Evolutionary conservation across 1,140 invertebrate genomes (phyloP), one percentile per base, ranked within the genome.

Genomic region (Drosophila paulistorum): DNA sequence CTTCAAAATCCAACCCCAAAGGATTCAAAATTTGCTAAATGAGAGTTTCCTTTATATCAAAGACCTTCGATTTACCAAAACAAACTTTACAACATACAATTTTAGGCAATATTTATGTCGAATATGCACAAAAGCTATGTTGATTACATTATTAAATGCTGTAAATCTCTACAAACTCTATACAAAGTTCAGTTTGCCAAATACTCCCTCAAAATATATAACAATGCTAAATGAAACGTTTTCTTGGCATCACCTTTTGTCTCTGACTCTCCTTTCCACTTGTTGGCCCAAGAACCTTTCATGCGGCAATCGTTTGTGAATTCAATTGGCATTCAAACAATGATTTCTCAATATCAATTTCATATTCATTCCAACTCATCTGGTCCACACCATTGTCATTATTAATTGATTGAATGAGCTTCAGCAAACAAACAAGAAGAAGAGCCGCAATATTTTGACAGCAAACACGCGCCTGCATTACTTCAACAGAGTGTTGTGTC

Each of bases 341-440:
- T 39, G 33, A 51, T 51, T 51, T 58, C 65, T 69, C 20, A 65
- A 55, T 57, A 33, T 51, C 62, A 63, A 57, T 65, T 77, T 65
- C 59, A 66, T 69, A 77, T 81, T 77, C 73, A 81, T 81, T 81
- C 58, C 65, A 48, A 42, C 48, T 65, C 51, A 81, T 69, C 60
- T 60, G 74, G 73, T 66, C 65, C 59, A 75, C 59, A 14, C 69
- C 54, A 82, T 66, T 82, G 62, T 55, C 63, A 74, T 83, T 89
- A 80, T 77, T 77, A 87, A 89, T 89, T 87, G 80, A 89, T 89
- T 83, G 70, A 68, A 73, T 68, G 51, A 62, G 60, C 30, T 45
- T 33, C 39, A 45, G 14, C 39, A 39, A 41, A 62, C 45, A 62
- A 11, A 37, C 39, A 30, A 30, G 30, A 37, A 68, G 42, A 54